These are phyloP conservation scores for Catamblyrhynchus diadema DNA, from an alignment of 2,797 vertebrate genomes.

Conservation along the genomic window DNA sequence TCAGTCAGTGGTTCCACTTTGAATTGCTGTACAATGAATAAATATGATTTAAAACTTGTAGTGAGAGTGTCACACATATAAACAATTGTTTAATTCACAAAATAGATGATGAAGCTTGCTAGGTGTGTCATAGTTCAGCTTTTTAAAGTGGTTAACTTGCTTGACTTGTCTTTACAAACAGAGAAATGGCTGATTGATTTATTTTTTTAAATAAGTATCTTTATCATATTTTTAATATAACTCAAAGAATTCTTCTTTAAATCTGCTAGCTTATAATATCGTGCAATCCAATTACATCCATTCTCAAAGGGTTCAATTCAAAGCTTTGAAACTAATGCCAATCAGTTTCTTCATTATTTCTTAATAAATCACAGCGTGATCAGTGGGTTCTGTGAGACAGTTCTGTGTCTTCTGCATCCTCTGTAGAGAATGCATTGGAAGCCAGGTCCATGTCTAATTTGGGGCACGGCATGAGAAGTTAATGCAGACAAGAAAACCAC, in stretches of 20 bases:
- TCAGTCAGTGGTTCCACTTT: neutral
- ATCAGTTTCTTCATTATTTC: neutral
- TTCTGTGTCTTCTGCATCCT: neutral
- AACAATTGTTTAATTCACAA: slow-evolving; percentile 21
- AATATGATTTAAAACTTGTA: neutral
- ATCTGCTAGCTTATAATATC: neutral
- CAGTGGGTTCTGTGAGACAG: neutral
- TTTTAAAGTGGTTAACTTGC: neutral
- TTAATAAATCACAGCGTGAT: neutral
- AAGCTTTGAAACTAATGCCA: neutral
- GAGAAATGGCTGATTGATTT: neutral
- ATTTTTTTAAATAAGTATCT: neutral
- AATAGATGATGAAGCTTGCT: neutral
- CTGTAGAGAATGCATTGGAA: neutral
- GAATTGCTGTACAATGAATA: slow-evolving; percentile 10
- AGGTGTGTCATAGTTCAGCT: neutral
- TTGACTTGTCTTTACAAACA: neutral
- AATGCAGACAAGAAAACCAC: neutral
- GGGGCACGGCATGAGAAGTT: neutral
- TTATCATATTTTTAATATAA: neutral
- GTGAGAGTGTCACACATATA: neutral
- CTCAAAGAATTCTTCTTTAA: neutral
- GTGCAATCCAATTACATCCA: neutral
- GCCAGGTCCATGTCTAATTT: neutral
- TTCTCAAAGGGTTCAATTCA: neutral